phyloP scores from a whole-genome alignment of 2,888 invertebrate species.

The Cryptophagus acutangulus region DNA sequence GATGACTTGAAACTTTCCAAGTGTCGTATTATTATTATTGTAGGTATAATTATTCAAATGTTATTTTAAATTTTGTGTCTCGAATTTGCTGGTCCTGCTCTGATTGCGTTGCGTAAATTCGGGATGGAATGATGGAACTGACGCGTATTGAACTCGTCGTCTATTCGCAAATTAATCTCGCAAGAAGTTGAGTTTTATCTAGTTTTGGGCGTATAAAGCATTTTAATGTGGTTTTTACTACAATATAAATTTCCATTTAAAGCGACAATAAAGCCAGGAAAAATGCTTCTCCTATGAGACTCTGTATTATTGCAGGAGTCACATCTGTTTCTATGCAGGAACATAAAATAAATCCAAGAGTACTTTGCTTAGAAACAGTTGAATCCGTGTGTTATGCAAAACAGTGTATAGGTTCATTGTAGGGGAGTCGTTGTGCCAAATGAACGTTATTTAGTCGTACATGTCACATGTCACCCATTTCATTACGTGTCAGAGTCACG shows the following conservation, averaged over 20 bases:
- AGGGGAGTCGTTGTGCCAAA: slow-evolving; percentile 32
- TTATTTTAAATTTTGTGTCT: too few species aligned
- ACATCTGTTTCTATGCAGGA: slow-evolving; percentile 34
- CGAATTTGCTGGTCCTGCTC: too few species aligned
- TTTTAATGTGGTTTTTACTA: slow-evolving; percentile 9
- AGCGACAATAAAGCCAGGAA: slow-evolving; percentile 7
- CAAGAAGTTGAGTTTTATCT: too few species aligned
- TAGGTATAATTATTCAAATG: slow-evolving; percentile 33
- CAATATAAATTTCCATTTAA: slow-evolving; percentile 15
- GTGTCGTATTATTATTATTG: slow-evolving; percentile 32
- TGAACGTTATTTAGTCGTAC: slow-evolving; percentile 43
- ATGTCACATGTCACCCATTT: slow-evolving; percentile 43
- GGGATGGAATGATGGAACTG: too few species aligned
- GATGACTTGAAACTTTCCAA: slow-evolving; percentile 26
- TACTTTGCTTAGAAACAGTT: slow-evolving; percentile 35
- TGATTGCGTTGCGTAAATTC: too few species aligned
- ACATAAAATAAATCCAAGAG: slow-evolving; percentile 41
- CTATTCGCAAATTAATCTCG: too few species aligned
- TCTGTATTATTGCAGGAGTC: slow-evolving; percentile 19
- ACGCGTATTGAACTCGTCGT: too few species aligned
- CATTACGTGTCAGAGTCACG: slow-evolving; percentile 41
- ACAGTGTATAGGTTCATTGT: slow-evolving; percentile 25
- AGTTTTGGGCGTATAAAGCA: slow-evolving; percentile 6
- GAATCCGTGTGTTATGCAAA: slow-evolving; percentile 39
- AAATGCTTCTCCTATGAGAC: slow-evolving; percentile 5